Conservation (phyloP, 2,888 invertebrate genomes). For the Brachyopa scutellaris region DNA sequence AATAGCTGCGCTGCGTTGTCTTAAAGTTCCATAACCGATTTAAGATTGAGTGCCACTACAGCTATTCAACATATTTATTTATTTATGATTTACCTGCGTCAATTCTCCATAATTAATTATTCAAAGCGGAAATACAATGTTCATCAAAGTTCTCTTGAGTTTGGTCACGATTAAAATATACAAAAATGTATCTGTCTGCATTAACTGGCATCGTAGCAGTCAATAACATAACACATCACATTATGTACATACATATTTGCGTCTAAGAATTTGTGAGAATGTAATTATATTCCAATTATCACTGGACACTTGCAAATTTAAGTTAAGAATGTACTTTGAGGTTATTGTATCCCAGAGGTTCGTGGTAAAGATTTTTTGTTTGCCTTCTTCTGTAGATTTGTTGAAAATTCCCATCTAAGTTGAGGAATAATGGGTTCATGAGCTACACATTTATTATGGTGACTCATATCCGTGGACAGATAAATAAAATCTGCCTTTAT, state of each 20-base stretch:
- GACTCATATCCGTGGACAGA: neutral
- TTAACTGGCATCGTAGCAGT: neutral
- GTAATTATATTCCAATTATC: neutral
- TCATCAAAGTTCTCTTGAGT: constrained; percentile 1
- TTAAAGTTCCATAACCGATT: constrained; percentile 13
- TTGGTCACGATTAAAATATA: constrained; percentile 28
- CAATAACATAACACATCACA: neutral
- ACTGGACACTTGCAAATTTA: no score
- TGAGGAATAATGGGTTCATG: neutral
- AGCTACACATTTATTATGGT: neutral
- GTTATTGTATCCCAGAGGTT: neutral
- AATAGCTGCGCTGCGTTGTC: neutral
- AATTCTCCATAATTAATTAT: constrained; percentile 33
- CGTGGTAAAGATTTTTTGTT: no score
- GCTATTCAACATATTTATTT: constrained; percentile 6
- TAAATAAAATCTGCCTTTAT: neutral
- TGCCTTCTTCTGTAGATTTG: neutral
- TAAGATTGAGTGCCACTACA: constrained; percentile 9
- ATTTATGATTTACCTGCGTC: constrained; percentile 17
- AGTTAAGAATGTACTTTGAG: neutral
- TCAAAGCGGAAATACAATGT: constrained; percentile 33
- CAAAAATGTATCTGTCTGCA: neutral
- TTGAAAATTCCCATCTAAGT: neutral
- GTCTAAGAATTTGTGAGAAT: neutral
- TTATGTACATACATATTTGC: neutral